Conservation (phyloP, 2,797 vertebrate species). For the Scolopax bukidnonensis region DNA sequence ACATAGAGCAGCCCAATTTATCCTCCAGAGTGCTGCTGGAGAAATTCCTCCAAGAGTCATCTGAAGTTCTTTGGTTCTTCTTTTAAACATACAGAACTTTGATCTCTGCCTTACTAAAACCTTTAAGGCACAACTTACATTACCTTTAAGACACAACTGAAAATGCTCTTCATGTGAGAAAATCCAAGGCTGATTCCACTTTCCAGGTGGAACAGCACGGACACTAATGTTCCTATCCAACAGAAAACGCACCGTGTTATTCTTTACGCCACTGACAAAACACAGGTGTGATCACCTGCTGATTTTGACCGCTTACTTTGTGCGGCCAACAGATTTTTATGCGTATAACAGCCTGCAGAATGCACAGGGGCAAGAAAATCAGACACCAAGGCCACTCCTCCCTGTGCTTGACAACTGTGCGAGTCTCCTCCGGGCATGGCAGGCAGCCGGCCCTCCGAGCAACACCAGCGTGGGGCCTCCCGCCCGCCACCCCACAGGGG, state of each 20-base stretch:
- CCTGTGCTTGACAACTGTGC: accelerated
- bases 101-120: background rate
- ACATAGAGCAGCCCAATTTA: background rate
- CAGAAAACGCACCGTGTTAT: no score
- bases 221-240: accelerated
- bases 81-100: background rate
- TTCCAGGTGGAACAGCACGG: background rate
- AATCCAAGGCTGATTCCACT: background rate
- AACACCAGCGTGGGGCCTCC: accelerated
- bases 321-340: accelerated
- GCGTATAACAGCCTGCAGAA: accelerated
- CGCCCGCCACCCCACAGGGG: background rate
- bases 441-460: accelerated
- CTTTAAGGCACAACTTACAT: accelerated
- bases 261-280: accelerated
- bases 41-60: background rate
- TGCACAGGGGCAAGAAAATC: accelerated
- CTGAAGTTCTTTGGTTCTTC: no score
- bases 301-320: accelerated
- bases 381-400: no score
- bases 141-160: background rate
- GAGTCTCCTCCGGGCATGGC: background rate
- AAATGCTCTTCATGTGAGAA: background rate
- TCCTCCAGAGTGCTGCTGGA: no score
- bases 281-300: accelerated